Percentiles rank a stretch among this genome's conserved stretches.
These are phyloP conservation scores for Falco rusticolus DNA, from an alignment of 2,797 vertebrate genomes.

Conservation along the genomic window DNA sequence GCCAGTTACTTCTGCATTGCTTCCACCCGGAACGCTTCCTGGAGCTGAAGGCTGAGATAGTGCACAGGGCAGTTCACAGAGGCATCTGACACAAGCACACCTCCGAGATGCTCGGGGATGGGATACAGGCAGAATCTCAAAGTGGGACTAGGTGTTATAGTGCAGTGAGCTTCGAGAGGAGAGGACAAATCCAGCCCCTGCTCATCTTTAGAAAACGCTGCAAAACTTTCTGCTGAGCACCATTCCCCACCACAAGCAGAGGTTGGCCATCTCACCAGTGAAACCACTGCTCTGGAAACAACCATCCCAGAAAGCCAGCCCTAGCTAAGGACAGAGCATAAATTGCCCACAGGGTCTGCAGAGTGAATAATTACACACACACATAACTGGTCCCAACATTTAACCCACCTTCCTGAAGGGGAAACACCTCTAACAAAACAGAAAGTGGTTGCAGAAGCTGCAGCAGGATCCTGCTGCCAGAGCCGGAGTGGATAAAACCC, in stretches of 20 bases:
- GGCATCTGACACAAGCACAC: background rate
- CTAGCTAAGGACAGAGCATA: background rate
- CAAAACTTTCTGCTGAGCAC: background rate
- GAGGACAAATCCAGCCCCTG: background rate
- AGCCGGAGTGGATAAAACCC: background rate
- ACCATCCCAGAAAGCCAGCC: no score
- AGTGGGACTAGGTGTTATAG: background rate
- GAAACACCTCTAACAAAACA: background rate
- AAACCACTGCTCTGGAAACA: background rate
- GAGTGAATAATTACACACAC: background rate
- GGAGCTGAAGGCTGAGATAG: background rate
- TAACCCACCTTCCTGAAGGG: background rate
- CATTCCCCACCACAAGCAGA: background rate
- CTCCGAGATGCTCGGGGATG: background rate
- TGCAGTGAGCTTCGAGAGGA: background rate
- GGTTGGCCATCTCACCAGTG: accelerated
- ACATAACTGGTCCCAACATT: background rate
- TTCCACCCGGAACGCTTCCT: background rate
- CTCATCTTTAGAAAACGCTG: background rate
- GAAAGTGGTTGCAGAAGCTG: background rate
- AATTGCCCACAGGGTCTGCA: background rate
- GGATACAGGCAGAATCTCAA: background rate
- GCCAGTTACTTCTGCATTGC: accelerated
- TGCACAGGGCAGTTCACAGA: background rate
- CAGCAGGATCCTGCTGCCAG: conserved; percentile 4